Conservation (phyloP, 2,797 vertebrate genomes). For the Synaphobranchus kaupii region DNA sequence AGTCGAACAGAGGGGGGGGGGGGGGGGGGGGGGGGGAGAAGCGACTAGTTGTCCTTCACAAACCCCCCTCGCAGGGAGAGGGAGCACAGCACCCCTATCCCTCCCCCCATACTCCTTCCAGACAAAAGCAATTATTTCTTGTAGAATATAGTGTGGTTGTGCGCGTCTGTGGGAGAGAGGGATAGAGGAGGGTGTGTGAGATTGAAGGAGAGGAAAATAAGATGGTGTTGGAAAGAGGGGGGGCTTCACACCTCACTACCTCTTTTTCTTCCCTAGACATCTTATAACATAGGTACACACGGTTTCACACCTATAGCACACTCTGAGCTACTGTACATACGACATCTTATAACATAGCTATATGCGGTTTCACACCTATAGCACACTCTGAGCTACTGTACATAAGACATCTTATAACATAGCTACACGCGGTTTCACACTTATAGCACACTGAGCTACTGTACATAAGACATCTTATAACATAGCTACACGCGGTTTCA, state of each 20-base stretch:
- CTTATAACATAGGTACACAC: conserved; percentile 34
- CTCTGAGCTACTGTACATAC: conserved; percentile 27
- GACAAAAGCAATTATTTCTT: conserved; percentile 98
- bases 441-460: too few relatives aligned
- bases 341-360: neutral
- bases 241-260: conserved; percentile 66
- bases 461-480: too few relatives aligned
- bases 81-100: conserved; percentile 73
- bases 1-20: conserved; percentile 60
- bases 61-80: conserved; percentile 73
- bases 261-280: conserved; percentile 51
- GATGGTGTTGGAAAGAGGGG: conserved; percentile 67
- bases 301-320: conserved; percentile 21
- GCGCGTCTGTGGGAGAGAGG: conserved; percentile 71
- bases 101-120: conserved; percentile 81
- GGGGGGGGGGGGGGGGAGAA: conserved; percentile 62
- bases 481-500: too few relatives aligned
- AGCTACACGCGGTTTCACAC: too few relatives aligned
- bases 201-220: conserved; percentile 74
- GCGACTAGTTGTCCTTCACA: conserved; percentile 80
- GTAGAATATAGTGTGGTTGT: conserved; percentile 84
- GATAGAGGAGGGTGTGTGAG: conserved; percentile 73
- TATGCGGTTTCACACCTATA: neutral
- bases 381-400: too few relatives aligned
- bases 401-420: too few relatives aligned